Evolutionary conservation across 2,888 invertebrate genomes (phyloP).

Genomic region (Notocelia uddmanniana): DNA sequence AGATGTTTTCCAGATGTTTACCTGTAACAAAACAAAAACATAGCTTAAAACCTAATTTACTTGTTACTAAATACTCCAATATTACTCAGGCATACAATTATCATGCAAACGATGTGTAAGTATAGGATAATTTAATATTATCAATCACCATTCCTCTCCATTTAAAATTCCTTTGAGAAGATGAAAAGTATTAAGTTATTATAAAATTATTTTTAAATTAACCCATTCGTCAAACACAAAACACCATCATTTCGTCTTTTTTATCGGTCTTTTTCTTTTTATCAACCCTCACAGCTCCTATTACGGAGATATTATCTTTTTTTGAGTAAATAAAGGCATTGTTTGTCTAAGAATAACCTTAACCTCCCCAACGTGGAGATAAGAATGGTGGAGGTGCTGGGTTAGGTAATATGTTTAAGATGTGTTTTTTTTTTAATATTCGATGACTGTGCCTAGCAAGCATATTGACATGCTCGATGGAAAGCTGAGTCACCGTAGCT

Average conservation of each 20-base stretch:
- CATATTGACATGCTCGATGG: too few species aligned
- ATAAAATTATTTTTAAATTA: constrained; percentile 7
- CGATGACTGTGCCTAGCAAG: too few species aligned
- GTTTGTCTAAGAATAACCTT: constrained; percentile 50
- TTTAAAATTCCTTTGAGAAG: not conserved
- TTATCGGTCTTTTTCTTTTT: constrained; percentile 57
- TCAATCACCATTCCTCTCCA: not conserved
- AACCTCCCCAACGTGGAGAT: not conserved
- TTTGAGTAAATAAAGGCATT: constrained; percentile 53
- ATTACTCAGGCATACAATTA: too few species aligned
- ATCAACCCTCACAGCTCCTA: constrained; percentile 66
- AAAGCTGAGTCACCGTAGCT: too few species aligned
- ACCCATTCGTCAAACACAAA: constrained; percentile 25
- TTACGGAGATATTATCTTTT: constrained; percentile 62
- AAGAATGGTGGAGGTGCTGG: not conserved
- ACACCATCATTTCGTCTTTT: constrained; percentile 50
- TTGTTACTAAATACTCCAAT: not conserved
- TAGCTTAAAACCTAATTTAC: not conserved
- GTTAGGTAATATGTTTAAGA: not conserved
- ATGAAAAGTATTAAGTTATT: constrained; percentile 20
- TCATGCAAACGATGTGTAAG: too few species aligned
- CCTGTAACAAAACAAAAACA: constrained; percentile 13
- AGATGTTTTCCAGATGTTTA: not conserved
- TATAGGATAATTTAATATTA: too few species aligned
- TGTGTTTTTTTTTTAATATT: too few species aligned